Conservation (phyloP, 2,797 vertebrate species). For the Pseudopleuronectes americanus region DNA sequence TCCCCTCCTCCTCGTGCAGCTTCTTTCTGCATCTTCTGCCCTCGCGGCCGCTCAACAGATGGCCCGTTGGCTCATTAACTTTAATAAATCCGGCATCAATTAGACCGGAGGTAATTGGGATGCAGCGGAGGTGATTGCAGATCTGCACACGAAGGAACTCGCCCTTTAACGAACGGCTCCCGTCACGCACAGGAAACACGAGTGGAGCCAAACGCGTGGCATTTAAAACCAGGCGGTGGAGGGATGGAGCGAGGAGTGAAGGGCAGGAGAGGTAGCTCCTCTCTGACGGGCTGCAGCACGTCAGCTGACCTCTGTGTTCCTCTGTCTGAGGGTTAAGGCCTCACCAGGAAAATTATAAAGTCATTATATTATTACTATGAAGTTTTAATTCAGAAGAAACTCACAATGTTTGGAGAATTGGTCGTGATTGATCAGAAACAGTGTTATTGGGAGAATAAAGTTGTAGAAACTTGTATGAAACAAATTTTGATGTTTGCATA, state of each 20-base stretch:
- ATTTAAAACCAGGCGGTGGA: conserved; percentile 23
- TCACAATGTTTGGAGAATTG: too few relatives aligned
- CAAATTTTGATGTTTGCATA: too few relatives aligned
- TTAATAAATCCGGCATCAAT: conserved; percentile 83
- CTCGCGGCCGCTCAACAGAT: conserved; percentile 80
- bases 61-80: conserved; percentile 83
- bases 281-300: conserved; percentile 25
- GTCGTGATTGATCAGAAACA: too few relatives aligned
- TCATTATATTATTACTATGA: too few relatives aligned
- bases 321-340: neutral
- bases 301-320: conserved; percentile 43
- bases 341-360: too few relatives aligned
- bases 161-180: conserved; percentile 69
- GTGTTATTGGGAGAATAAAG: too few relatives aligned
- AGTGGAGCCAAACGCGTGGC: conserved; percentile 21
- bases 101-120: conserved; percentile 81
- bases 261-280: conserved; percentile 15
- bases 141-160: conserved; percentile 63
- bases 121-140: conserved; percentile 74
- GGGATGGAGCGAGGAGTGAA: conserved; percentile 40
- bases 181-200: conserved; percentile 46
- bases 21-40: conserved; percentile 30
- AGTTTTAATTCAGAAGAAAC: too few relatives aligned
- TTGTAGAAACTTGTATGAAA: too few relatives aligned
- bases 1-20: neutral